Conservation (phyloP, 1,140 invertebrate species). For the Coelopa frigida region DNA sequence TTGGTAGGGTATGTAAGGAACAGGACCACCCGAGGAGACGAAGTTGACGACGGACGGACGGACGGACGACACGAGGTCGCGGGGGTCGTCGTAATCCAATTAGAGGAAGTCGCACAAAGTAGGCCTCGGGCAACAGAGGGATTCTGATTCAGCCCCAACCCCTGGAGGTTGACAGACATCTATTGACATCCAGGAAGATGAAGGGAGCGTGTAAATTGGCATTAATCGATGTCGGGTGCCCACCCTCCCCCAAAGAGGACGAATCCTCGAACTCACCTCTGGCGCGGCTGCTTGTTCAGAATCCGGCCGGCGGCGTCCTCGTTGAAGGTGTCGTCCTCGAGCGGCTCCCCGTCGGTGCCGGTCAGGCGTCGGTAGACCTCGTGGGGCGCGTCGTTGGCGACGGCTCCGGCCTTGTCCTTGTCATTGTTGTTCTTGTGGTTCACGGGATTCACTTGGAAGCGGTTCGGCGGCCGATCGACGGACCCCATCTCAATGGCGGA, state of each 20-base stretch:
- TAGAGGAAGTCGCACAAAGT: too few species aligned
- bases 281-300: constrained; percentile 19
- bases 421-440: constrained; percentile 32
- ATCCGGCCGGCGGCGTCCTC: constrained; percentile 34
- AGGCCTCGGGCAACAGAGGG: too few species aligned
- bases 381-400: constrained; percentile 24
- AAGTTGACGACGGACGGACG: too few species aligned
- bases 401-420: constrained; percentile 13
- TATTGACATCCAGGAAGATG: neutral
- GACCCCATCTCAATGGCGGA: constrained; percentile 40
- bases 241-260: constrained; percentile 28
- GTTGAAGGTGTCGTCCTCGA: constrained; percentile 37
- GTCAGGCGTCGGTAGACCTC: constrained; percentile 38
- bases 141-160: neutral
- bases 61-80: too few species aligned
- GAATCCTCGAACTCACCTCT: too few species aligned
- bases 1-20: too few species aligned
- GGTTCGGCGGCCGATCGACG: constrained; percentile 38
- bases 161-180: neutral
- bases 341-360: constrained; percentile 33
- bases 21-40: too few species aligned
- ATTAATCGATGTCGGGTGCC: constrained; percentile 3
- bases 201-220: neutral
- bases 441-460: constrained; percentile 44
- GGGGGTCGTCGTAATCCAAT: too few species aligned